These are phyloP conservation scores for Anarsia innoxiella DNA, from an alignment of 2,888 invertebrate genomes.

Conservation along the genomic window DNA sequence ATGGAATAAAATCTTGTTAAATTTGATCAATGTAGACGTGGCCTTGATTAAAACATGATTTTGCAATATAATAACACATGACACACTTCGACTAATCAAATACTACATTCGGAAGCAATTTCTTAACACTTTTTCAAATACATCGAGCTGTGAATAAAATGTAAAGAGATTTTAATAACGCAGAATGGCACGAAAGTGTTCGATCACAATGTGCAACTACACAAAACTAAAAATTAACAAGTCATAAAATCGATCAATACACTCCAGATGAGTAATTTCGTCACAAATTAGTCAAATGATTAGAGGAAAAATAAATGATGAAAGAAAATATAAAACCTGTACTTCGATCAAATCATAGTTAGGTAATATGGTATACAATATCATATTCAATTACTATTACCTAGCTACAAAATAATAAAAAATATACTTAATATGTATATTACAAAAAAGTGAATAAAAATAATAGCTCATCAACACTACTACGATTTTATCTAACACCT, in stretches of 20 bases:
- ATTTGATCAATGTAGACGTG: conserved; percentile 37
- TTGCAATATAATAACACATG: conserved; percentile 28
- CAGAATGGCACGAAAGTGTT: conserved; percentile 35
- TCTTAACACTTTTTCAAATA: neutral
- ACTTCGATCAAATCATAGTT: conserved; percentile 32
- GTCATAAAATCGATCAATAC: conserved; percentile 17
- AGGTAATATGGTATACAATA: conserved; percentile 33
- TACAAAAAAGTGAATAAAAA: conserved; percentile 59
- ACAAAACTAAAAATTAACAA: conserved; percentile 22
- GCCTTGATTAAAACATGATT: conserved; percentile 36
- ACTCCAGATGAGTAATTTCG: conserved; percentile 19
- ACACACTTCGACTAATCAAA: conserved; percentile 27
- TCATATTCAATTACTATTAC: conserved; percentile 37
- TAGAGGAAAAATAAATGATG: conserved; percentile 29
- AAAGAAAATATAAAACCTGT: conserved; percentile 37
- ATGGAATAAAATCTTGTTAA: conserved; percentile 27
- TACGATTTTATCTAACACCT: conserved; percentile 44
- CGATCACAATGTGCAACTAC: conserved; percentile 12
- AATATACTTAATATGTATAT: conserved; percentile 56
- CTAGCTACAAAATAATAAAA: conserved; percentile 55
- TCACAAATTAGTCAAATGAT: conserved; percentile 30
- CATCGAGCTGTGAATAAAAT: neutral
- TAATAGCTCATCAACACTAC: conserved; percentile 54
- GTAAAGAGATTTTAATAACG: conserved; percentile 1
- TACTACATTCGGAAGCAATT: conserved; percentile 11